Evolutionary conservation across 2,888 invertebrate genomes (phyloP), one percentile per base, ranked within the genome.

Genomic region (Dicyrtoma fusca): DNA sequence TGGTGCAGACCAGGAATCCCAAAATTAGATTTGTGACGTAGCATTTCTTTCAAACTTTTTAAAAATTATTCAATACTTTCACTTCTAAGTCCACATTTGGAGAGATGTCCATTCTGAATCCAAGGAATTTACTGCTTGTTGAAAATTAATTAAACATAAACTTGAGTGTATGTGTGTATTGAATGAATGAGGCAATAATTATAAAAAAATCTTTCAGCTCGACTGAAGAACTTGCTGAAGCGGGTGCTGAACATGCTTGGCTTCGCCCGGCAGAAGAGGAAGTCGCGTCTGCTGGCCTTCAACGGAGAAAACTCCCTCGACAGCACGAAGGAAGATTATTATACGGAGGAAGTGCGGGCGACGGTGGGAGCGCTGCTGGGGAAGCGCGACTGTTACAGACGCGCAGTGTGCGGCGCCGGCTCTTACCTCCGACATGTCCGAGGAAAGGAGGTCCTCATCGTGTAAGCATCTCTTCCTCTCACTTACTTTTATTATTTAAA

Each of bases 311-410:
- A 71, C 57, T 55, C 13, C 19, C 61, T 74, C 42, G 76, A 76
- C 14, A 44, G 17, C 17, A 26, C n/a, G 8, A 69, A 72, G n/a
- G 73, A 72, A 11, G 70, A 71, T n/a, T 69, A 63, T 17, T 79
- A 76, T 71, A 68, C 68, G 13, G 76, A 79, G 25, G 76, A 79
- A 59, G 70, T 80, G 17, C 66, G 76, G 25, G 76, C 79, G n/a
- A 78, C 79, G 8, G 78, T 80, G 17, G 80, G 80, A 5, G 80
- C 80, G 34, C 72, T 76, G 8, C 42, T 79, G 21, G 80, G 80
- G 25, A 61, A 75, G 47, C 74, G 75, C 47, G 78, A 79, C 34
- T 80, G 80, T 70, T 71, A 78, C 55, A 78, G 76, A 62, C 66
- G 75, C 45, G 77, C 75, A 6, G 77, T 77, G 23, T 80, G 80